Conservation (phyloP, 2,797 vertebrate genomes). For the Gallirallus australis region DNA sequence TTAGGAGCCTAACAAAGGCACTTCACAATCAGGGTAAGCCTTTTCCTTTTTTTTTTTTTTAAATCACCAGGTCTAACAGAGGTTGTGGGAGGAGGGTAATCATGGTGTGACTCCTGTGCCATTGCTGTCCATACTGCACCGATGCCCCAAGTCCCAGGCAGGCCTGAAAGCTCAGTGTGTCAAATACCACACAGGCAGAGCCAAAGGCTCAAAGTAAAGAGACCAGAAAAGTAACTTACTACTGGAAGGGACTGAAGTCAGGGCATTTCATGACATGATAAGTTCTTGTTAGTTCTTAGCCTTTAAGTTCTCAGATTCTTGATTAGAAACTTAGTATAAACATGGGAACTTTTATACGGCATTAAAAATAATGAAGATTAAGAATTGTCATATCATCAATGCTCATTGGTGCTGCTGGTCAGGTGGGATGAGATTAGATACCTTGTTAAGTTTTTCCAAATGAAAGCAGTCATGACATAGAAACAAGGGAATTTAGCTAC, state of each 20-base stretch:
- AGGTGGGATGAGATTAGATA: background rate
- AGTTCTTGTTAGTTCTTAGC: background rate
- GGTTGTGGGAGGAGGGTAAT: background rate
- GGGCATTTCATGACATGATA: background rate
- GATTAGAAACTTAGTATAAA: background rate
- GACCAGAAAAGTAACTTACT: background rate
- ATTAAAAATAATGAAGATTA: background rate
- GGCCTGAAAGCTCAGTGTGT: background rate
- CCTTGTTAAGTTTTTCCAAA: background rate
- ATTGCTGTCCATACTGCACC: background rate
- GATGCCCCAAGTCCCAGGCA: background rate
- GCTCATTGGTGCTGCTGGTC: background rate
- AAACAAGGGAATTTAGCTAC: background rate
- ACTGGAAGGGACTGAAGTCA: background rate
- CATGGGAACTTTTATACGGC: background rate
- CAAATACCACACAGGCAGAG: background rate
- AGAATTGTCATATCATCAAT: background rate
- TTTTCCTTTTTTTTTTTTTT: accelerated
- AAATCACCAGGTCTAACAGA: background rate
- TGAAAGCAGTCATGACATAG: background rate
- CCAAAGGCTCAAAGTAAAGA: background rate
- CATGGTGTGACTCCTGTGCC: background rate
- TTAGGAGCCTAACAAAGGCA: background rate
- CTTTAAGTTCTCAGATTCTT: background rate
- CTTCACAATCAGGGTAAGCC: background rate